phyloP scores from a whole-genome alignment of 2,888 invertebrate species.

The Pollenia griseotomentosa region DNA sequence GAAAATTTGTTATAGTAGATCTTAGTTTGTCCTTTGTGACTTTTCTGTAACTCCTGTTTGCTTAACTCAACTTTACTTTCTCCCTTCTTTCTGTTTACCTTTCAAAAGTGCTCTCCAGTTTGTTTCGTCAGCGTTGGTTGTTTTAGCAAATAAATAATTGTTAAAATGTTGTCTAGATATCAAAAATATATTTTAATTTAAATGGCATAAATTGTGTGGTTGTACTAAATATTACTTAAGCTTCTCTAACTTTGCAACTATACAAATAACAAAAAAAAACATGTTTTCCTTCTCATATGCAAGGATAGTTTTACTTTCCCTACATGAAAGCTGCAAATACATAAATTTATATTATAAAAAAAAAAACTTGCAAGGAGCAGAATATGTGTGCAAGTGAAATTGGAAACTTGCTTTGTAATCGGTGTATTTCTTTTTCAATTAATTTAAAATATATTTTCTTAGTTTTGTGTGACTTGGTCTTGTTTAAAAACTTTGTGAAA shows the following conservation, averaged over 20 bases:
- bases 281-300: no score
- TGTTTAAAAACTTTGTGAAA: background rate
- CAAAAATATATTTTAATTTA: background rate
- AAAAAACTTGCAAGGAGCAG: background rate
- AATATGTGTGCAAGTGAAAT: background rate
- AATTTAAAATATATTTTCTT: constrained; percentile 27
- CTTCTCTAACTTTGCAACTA: no score
- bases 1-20: no score
- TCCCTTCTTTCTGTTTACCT: background rate
- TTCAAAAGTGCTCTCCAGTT: background rate
- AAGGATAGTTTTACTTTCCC: background rate
- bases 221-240: no score
- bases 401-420: background rate
- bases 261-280: no score
- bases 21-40: background rate
- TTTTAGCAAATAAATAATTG: constrained; percentile 19
- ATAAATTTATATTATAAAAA: background rate
- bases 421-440: constrained; percentile 29
- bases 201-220: background rate
- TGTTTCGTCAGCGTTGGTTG: background rate
- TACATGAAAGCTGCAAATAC: background rate
- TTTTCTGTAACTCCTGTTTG: background rate
- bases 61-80: background rate
- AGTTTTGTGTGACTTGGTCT: background rate
- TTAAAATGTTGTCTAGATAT: background rate